A percentile compares a stretch with the other conserved stretches of the same genome.
Evolutionary conservation across 1,140 invertebrate species (phyloP).

Genomic region (Trissolcus basalis): DNA sequence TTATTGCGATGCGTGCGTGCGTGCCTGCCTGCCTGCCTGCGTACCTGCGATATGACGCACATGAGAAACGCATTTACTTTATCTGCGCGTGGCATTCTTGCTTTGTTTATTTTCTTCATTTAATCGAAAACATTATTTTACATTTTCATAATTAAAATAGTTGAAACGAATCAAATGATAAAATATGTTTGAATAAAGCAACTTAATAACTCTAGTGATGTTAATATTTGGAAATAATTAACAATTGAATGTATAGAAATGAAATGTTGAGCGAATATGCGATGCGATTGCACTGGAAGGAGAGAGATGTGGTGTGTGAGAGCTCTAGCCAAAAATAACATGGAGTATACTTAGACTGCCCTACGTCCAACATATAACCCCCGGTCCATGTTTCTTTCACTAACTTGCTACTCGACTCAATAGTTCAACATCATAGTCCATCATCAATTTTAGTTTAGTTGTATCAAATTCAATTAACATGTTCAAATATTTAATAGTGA

Average conservation of each 20-base stretch:
- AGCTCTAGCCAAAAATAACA: slow-evolving; percentile 76
- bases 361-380: slow-evolving; percentile 69
- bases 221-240: too few relatives aligned
- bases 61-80: slow-evolving; percentile 42
- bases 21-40: too few relatives aligned
- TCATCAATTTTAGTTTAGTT: slow-evolving; percentile 4
- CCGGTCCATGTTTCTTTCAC: slow-evolving; percentile 63
- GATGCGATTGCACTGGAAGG: slow-evolving; percentile 40
- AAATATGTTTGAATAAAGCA: too few relatives aligned
- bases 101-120: too few relatives aligned
- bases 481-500: too few relatives aligned
- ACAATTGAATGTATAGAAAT: too few relatives aligned
- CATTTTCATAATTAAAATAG: too few relatives aligned
- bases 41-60: slow-evolving; percentile 40
- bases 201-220: too few relatives aligned
- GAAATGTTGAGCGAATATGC: too few relatives aligned
- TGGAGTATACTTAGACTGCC: slow-evolving; percentile 75
- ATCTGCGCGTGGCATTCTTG: slow-evolving; percentile 25
- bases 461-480: too few relatives aligned
- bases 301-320: slow-evolving; percentile 70
- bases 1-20: slow-evolving; percentile 27
- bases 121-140: too few relatives aligned
- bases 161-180: too few relatives aligned
- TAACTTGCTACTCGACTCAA: slow-evolving; percentile 60
- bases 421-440: slow-evolving; percentile 31